Evolutionary conservation across 2,113 vertebrate genomes (phyloP).

Genomic region (Malurus melanocephalus): DNA sequence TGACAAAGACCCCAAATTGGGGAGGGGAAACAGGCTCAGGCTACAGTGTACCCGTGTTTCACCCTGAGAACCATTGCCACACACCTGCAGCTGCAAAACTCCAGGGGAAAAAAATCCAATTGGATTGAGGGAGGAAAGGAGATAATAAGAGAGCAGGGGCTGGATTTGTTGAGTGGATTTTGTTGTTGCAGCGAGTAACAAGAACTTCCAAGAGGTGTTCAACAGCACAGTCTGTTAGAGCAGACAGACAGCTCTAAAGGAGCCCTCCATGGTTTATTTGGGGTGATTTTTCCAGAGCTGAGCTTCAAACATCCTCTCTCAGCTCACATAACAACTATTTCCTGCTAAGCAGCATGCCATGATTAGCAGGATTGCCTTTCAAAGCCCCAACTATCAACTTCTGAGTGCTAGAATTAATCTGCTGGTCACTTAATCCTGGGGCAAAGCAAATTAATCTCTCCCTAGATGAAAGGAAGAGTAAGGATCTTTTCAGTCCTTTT

Average conservation of each 20-base stretch:
- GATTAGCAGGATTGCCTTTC: neutral
- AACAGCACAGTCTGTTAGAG: no score
- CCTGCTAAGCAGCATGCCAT: neutral
- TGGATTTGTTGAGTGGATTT: neutral
- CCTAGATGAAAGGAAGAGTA: neutral
- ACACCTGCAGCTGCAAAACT: neutral
- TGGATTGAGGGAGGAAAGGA: neutral
- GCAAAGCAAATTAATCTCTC: neutral
- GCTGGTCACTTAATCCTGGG: neutral
- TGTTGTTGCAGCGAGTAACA: neutral
- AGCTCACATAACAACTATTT: neutral
- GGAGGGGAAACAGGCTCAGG: neutral
- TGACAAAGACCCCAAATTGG: neutral
- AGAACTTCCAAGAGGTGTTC: neutral
- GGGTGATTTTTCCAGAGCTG: neutral
- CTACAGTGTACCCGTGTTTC: rapidly evolving
- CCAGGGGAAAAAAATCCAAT: neutral
- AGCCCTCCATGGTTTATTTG: neutral
- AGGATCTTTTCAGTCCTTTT: neutral
- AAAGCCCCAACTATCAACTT: neutral
- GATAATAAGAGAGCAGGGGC: neutral
- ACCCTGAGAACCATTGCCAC: neutral
- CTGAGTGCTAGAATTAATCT: neutral
- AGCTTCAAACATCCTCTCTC: neutral
- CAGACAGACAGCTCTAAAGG: neutral